Conservation (phyloP, 2,888 invertebrate species). For the Oscheius sp. region DNA sequence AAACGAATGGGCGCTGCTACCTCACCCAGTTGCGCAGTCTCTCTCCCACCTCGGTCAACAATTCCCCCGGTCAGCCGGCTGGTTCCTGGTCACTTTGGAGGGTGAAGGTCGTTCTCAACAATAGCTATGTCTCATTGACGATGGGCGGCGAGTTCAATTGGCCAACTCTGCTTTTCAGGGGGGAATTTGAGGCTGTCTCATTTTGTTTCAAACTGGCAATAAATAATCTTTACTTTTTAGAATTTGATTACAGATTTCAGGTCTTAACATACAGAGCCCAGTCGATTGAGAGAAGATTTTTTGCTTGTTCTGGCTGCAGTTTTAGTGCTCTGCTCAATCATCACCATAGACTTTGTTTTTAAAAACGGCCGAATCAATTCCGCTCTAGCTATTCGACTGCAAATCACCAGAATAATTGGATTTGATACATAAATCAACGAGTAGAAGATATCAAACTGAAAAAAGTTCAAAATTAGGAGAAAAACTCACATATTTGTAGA, state of each 20-base stretch:
- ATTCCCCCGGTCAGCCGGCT: not conserved
- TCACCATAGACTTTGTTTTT: not conserved
- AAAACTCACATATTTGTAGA: too few relatives aligned
- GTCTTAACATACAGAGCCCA: too few relatives aligned
- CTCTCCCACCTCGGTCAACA: slow-evolving; percentile 8
- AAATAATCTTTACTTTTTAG: not conserved
- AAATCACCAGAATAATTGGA: slow-evolving; percentile 1
- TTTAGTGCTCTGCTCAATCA: not conserved
- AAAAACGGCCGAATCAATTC: not conserved
- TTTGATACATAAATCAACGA: not conserved
- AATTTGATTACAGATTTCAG: too few relatives aligned
- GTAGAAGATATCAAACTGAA: slow-evolving; percentile 17
- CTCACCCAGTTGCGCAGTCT: not conserved
- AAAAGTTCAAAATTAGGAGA: too few relatives aligned
- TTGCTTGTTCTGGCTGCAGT: not conserved
- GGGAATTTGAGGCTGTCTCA: not conserved
- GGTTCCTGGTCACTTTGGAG: not conserved
- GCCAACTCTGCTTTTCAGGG: not conserved
- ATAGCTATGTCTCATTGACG: not conserved
- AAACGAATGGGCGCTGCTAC: not conserved
- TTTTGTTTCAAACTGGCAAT: not conserved
- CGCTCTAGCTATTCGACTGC: not conserved
- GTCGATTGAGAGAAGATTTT: not conserved
- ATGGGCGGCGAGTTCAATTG: not conserved
- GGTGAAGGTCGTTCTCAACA: not conserved